These are phyloP conservation scores for Micoletzkya japonica DNA, from an alignment of 2,888 invertebrate genomes.

Conservation along the genomic window DNA sequence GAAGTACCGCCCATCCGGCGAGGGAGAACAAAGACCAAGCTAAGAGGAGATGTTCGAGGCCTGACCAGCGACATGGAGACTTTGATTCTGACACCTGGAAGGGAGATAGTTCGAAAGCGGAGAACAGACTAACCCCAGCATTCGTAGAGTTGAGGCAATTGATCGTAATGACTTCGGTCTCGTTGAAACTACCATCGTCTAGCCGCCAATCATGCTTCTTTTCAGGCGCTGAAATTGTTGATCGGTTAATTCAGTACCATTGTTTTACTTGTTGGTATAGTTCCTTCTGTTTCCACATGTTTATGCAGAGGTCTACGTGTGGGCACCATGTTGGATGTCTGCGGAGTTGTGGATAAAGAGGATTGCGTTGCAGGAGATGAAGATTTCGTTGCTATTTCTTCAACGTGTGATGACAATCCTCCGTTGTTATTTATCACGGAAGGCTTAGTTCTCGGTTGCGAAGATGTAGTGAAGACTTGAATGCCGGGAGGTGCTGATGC, in stretches of 20 bases:
- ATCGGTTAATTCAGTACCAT: background rate
- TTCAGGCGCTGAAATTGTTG: background rate
- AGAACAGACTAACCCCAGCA: slow-evolving; percentile 27
- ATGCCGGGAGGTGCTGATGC: too few relatives aligned
- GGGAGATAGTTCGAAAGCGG: background rate
- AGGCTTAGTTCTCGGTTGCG: too few relatives aligned
- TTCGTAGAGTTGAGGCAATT: slow-evolving; percentile 31
- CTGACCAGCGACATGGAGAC: slow-evolving; percentile 36
- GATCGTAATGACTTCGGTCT: slow-evolving; percentile 34
- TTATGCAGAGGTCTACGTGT: background rate
- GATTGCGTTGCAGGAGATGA: background rate
- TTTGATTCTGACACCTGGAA: slow-evolving; percentile 5
- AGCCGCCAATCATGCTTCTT: slow-evolving; percentile 40
- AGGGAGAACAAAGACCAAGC: slow-evolving; percentile 45
- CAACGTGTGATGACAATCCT: too few relatives aligned
- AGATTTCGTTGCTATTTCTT: too few relatives aligned
- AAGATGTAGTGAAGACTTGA: too few relatives aligned
- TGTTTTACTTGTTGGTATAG: background rate
- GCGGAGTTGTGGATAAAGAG: slow-evolving; percentile 7
- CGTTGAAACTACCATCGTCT: slow-evolving; percentile 44
- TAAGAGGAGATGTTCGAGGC: slow-evolving; percentile 41
- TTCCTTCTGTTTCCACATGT: background rate
- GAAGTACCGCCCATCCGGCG: slow-evolving; percentile 41
- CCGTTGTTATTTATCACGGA: too few relatives aligned
- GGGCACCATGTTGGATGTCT: background rate